These are phyloP conservation scores for Perca schrenkii DNA, from an alignment of 2,113 vertebrate species.

Conservation along the genomic window DNA sequence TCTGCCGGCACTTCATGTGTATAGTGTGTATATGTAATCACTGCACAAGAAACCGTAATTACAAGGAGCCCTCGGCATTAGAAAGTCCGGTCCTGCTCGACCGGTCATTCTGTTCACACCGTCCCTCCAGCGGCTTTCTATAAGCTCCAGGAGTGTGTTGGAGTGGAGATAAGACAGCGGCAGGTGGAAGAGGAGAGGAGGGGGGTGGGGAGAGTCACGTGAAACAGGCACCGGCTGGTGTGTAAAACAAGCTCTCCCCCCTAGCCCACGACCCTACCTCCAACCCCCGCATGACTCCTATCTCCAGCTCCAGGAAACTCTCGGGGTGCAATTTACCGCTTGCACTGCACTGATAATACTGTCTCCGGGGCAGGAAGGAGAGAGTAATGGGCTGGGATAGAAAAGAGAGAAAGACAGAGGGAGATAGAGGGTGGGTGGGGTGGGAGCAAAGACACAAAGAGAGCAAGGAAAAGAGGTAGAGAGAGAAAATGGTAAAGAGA, in stretches of 20 bases:
- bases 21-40: slow-evolving; percentile 57
- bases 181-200: slow-evolving; percentile 62
- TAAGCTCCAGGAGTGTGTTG: slow-evolving; percentile 92
- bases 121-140: slow-evolving; percentile 88
- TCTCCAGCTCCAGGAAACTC: slow-evolving; percentile 84
- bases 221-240: slow-evolving; percentile 54
- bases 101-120: slow-evolving; percentile 88
- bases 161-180: slow-evolving; percentile 91
- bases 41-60: slow-evolving; percentile 83
- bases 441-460: slow-evolving; percentile 2
- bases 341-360: slow-evolving; percentile 75
- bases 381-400: slow-evolving; percentile 67
- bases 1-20: slow-evolving; percentile 3
- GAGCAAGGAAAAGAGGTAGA: slow-evolving; percentile 29
- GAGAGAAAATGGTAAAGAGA: slow-evolving; percentile 32
- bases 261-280: slow-evolving; percentile 36
- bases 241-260: slow-evolving; percentile 87
- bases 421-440: slow-evolving; percentile 23
- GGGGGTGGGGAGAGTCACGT: slow-evolving; percentile 83
- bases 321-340: slow-evolving; percentile 77
- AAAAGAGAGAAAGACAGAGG: slow-evolving; percentile 52
- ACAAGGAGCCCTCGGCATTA: slow-evolving; percentile 81
- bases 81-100: slow-evolving; percentile 74
- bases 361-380: slow-evolving; percentile 60
- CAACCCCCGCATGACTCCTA: slow-evolving; percentile 74